phyloP scores from a whole-genome alignment of 2,113 vertebrate genomes.

The Chloroceryle aenea region DNA sequence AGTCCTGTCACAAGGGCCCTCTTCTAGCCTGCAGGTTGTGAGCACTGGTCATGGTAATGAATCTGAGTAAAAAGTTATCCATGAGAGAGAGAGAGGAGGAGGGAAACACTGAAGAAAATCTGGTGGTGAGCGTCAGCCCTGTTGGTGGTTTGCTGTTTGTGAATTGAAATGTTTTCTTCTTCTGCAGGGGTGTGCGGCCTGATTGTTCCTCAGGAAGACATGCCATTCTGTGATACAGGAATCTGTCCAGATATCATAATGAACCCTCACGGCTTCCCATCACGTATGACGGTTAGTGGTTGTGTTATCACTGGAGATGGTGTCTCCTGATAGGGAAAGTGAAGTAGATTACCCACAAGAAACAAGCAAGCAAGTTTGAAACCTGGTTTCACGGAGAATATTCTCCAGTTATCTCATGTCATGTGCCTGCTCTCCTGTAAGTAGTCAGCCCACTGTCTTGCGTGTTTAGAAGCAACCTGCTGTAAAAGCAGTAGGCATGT shows the following conservation, averaged over 20 bases:
- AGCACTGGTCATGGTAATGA: slow-evolving; percentile 56
- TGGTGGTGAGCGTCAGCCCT: slow-evolving; percentile 8
- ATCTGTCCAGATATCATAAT: slow-evolving; percentile 99
- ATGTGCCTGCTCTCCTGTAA: rapidly evolving
- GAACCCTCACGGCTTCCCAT: slow-evolving; percentile 98
- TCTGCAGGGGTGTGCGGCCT: slow-evolving; percentile 93
- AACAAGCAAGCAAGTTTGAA: neutral
- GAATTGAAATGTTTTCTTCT: slow-evolving; percentile 56
- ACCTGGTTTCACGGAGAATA: neutral
- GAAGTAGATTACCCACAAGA: neutral
- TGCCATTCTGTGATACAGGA: slow-evolving; percentile 96
- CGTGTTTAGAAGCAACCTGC: neutral
- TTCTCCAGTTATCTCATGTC: neutral
- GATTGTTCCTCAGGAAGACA: slow-evolving; percentile 98
- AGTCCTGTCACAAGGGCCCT: neutral
- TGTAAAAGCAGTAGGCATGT: neutral
- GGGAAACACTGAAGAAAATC: slow-evolving; percentile 36
- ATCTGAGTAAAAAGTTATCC: slow-evolving; percentile 32
- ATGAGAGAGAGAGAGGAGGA: slow-evolving; percentile 39
- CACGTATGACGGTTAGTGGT: slow-evolving; percentile 93
- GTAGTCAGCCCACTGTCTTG: neutral
- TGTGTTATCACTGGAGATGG: neutral
- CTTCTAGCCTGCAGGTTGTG: neutral
- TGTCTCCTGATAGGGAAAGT: neutral
- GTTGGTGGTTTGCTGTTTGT: slow-evolving; percentile 18